These are phyloP conservation scores for Orientallactaga bullata DNA, from an alignment of 2,113 vertebrate species.

Conservation along the genomic window DNA sequence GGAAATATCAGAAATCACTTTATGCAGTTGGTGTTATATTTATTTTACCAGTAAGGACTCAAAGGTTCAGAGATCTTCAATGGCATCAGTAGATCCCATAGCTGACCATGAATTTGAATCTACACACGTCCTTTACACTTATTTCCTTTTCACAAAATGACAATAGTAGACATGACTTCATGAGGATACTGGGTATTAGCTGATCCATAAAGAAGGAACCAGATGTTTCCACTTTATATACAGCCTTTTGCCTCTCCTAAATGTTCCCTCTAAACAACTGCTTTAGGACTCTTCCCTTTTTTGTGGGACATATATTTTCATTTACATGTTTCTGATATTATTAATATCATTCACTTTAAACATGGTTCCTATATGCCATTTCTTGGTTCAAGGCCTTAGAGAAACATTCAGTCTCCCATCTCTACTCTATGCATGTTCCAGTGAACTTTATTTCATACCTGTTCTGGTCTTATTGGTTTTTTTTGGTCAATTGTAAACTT, in stretches of 20 bases:
- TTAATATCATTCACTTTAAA: not conserved
- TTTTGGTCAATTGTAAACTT: not conserved
- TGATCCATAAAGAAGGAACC: not conserved
- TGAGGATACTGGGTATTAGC: not conserved
- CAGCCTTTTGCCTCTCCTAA: not conserved
- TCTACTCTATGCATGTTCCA: not conserved
- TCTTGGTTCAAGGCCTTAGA: not conserved
- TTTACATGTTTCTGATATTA: not conserved
- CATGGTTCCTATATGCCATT: not conserved
- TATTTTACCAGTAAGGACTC: not conserved
- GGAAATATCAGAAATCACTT: not conserved
- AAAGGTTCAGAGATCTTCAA: not conserved
- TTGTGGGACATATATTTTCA: not conserved
- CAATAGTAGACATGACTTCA: not conserved
- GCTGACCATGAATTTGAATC: not conserved
- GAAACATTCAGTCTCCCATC: not conserved
- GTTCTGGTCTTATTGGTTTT: not conserved
- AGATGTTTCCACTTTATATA: not conserved
- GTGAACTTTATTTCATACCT: not conserved
- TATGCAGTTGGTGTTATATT: not conserved
- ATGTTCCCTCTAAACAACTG: not conserved
- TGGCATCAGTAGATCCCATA: not conserved
- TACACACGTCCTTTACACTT: not conserved
- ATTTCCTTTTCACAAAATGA: not conserved
- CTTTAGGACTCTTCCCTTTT: not conserved